Evolutionary conservation across 1,140 invertebrate species (phyloP).

Genomic region (Calliopsis andreniformis): DNA sequence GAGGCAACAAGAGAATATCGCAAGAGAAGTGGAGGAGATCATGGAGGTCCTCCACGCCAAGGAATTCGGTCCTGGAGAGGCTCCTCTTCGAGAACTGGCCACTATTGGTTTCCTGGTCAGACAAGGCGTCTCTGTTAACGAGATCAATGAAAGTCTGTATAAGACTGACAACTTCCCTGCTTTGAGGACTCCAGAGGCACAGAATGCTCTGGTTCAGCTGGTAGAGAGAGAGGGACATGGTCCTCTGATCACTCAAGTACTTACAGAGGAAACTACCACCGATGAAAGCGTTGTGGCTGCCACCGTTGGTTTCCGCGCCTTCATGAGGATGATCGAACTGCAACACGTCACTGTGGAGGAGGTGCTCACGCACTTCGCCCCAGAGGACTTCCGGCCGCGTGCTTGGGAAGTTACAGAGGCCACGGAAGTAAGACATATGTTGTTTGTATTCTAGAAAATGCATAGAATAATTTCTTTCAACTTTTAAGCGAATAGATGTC

Average conservation of each 20-base stretch:
- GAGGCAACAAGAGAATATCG: constrained; percentile 83
- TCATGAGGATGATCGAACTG: constrained; percentile 91
- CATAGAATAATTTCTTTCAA: background rate
- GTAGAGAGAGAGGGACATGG: constrained; percentile 91
- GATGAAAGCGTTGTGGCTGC: constrained; percentile 88
- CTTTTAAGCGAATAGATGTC: too few relatives aligned
- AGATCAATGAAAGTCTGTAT: constrained; percentile 88
- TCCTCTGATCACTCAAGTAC: constrained; percentile 88
- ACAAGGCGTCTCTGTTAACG: constrained; percentile 87
- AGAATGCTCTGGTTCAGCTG: constrained; percentile 90
- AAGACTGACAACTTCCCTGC: constrained; percentile 90
- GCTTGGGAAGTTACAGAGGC: constrained; percentile 89
- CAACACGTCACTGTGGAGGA: constrained; percentile 91
- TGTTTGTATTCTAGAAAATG: background rate
- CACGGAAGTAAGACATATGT: constrained; percentile 81
- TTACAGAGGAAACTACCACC: constrained; percentile 88
- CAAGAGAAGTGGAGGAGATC: constrained; percentile 88
- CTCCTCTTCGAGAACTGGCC: constrained; percentile 89
- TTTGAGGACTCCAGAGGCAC: constrained; percentile 88
- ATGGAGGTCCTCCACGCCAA: constrained; percentile 87
- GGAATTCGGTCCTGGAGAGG: constrained; percentile 90
- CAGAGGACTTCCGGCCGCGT: constrained; percentile 90
- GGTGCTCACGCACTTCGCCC: constrained; percentile 89
- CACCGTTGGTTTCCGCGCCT: constrained; percentile 90
- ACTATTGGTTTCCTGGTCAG: constrained; percentile 89